Base-by-base conservation (phyloP, 2,888 invertebrate genomes). In the Oasisia sp. region DNA sequence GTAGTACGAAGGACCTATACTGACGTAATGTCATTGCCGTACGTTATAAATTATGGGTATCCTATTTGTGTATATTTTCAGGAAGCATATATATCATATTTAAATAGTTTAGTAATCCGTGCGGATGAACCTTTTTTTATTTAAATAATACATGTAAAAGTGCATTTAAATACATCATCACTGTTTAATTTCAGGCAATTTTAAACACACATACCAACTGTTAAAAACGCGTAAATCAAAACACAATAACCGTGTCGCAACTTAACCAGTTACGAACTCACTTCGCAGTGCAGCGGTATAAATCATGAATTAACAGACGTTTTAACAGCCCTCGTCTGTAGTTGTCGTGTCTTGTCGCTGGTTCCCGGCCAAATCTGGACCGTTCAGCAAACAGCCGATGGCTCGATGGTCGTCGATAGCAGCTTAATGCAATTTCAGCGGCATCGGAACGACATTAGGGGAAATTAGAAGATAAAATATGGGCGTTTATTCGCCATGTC, bases 401-500 rank as follows among this genome's bases (percentile, higher is more conserved):
- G 74, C 74, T 19, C 7, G 74, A 27, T n/a, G 19, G 74, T 19
- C 38, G 89, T 4, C 56, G 92, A 91, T 90, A 89, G 91, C 32
- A 32, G n/a, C 89, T 14, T 92, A 92, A 92, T 92, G 89, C 91
- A 91, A 92, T 92, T 92, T 92, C 45, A 89, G 90, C 91, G 91
- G 91, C 91, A 92, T 92, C 91, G 91, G 91, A 92, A 92, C 92
- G 91, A 91, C 91, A 92, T 92, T 91, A 92, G 90, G 32, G 44
- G 44, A 89, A 92, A 92, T 92, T 91, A 92, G 92, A 89, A 32
- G 92, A 92, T 92, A 91, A 91, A 91, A 74, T 74, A 74, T 74
- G 74, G 74, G 74, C 74, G 74, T 74, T 74, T 74, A 74, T 74
- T 74, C 74, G 74, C 74, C 74, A 74, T 74, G 74, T 74, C 74